Conservation (phyloP, 1,140 invertebrate species). For the Macrobrachium rosenbergii region DNA sequence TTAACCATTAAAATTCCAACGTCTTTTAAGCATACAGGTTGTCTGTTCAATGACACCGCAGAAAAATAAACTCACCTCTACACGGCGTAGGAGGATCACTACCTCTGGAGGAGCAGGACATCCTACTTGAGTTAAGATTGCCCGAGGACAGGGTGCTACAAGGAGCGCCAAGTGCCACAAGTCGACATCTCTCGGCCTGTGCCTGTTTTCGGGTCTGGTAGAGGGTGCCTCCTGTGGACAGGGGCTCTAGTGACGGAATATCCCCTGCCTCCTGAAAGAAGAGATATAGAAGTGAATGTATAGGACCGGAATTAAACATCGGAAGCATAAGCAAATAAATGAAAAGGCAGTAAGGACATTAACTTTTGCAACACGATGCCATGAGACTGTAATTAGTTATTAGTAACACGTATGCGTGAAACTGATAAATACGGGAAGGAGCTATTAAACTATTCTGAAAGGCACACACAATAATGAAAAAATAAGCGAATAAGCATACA, state of each 20-base stretch:
- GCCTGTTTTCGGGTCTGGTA: conserved; percentile 60
- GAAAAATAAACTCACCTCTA: no score
- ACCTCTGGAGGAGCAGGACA: neutral
- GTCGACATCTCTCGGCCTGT: conserved; percentile 51
- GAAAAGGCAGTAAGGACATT: no score
- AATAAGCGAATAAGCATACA: neutral
- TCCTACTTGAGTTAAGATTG: no score
- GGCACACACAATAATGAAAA: neutral
- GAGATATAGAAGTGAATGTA: neutral
- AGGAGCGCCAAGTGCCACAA: conserved; percentile 39
- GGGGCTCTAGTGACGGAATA: conserved; percentile 24
- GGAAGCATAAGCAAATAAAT: neutral
- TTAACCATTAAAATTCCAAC: no score
- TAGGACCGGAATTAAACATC: neutral
- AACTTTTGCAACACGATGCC: no score
- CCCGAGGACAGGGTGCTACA: neutral
- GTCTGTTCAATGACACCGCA: no score
- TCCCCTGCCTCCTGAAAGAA: conserved; percentile 37
- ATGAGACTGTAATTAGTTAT: no score
- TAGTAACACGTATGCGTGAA: no score
- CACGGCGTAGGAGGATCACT: neutral
- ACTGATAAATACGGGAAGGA: no score
- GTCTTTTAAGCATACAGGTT: no score
- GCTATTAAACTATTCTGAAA: neutral
- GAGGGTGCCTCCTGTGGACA: conserved; percentile 34